A percentile compares a stretch with the other conserved stretches of the same genome.
Evolutionary conservation across 2,888 invertebrate species (phyloP).

Genomic region (Amphimallon solstitiale): DNA sequence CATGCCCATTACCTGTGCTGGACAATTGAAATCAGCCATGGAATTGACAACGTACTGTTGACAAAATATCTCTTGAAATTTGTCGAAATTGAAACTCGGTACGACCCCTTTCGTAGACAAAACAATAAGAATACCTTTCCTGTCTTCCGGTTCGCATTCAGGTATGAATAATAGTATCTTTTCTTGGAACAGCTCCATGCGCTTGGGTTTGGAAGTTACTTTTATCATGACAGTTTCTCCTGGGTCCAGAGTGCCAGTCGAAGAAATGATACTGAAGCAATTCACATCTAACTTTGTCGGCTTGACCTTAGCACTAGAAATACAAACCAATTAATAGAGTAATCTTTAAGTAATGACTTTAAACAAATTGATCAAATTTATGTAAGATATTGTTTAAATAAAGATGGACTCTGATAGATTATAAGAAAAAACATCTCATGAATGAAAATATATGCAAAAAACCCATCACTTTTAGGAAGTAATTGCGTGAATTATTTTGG

Average conservation of each 20-base stretch:
- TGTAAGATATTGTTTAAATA: too few relatives aligned
- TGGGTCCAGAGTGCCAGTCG: constrained; percentile 57
- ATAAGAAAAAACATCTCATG: too few relatives aligned
- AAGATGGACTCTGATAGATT: too few relatives aligned
- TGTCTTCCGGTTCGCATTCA: constrained; percentile 63
- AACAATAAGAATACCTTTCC: constrained; percentile 64
- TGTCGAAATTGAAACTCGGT: constrained; percentile 68
- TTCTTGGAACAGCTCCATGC: constrained; percentile 57
- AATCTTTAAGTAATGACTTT: constrained; percentile 17
- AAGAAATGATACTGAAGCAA: constrained; percentile 58
- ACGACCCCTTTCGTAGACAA: constrained; percentile 68
- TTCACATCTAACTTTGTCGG: constrained; percentile 54
- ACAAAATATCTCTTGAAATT: constrained; percentile 69
- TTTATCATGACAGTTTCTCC: constrained; percentile 54
- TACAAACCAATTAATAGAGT: not conserved
- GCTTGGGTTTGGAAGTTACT: constrained; percentile 58
- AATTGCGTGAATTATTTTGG: too few relatives aligned
- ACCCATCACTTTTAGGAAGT: too few relatives aligned
- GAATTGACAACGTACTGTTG: constrained; percentile 69
- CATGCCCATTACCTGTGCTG: constrained; percentile 62
- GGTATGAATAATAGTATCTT: constrained; percentile 57
- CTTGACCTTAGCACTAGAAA: constrained; percentile 43
- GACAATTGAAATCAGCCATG: constrained; percentile 65
- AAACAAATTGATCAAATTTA: too few relatives aligned
- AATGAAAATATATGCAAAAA: too few relatives aligned